Conservation (phyloP, 2,113 vertebrate species). For the Lepisosteus osseus region DNA sequence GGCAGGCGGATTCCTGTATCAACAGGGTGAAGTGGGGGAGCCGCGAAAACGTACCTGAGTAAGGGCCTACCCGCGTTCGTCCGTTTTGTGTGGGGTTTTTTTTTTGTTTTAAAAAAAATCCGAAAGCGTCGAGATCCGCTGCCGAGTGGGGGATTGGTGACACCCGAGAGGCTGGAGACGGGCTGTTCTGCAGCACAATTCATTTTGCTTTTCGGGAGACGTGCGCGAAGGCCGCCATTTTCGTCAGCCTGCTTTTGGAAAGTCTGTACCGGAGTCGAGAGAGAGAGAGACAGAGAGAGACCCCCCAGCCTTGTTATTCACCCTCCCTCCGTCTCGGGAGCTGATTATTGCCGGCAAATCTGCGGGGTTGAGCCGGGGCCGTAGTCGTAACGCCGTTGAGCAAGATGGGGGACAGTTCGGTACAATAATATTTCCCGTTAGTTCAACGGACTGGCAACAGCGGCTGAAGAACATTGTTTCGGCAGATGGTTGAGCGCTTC, state of each 20-base stretch:
- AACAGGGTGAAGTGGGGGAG: conserved; percentile 32
- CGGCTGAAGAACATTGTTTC: conserved; percentile 30
- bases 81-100: no score
- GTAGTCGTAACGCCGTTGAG: conserved; percentile 1
- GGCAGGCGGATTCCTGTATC: conserved; percentile 35
- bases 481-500: conserved; percentile 33
- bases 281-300: not conserved
- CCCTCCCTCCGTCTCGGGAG: conserved; percentile 34
- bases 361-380: conserved; percentile 4
- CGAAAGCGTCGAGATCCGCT: not conserved
- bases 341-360: conserved; percentile 26
- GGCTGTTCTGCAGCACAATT: conserved; percentile 30
- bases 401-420: conserved; percentile 45
- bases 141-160: not conserved
- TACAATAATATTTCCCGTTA: conserved; percentile 40
- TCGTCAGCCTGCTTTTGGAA: conserved; percentile 49
- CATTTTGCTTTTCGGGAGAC: conserved; percentile 56
- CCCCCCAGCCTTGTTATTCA: conserved; percentile 27
- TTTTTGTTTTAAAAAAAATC: no score
- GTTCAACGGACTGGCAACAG: conserved; percentile 31
- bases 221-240: conserved; percentile 75
- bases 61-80: no score
- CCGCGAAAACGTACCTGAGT: not conserved
- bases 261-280: conserved; percentile 52
- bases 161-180: conserved; percentile 33